Conservation (phyloP, 2,888 invertebrate species). For the Agrochola lychnidis region DNA sequence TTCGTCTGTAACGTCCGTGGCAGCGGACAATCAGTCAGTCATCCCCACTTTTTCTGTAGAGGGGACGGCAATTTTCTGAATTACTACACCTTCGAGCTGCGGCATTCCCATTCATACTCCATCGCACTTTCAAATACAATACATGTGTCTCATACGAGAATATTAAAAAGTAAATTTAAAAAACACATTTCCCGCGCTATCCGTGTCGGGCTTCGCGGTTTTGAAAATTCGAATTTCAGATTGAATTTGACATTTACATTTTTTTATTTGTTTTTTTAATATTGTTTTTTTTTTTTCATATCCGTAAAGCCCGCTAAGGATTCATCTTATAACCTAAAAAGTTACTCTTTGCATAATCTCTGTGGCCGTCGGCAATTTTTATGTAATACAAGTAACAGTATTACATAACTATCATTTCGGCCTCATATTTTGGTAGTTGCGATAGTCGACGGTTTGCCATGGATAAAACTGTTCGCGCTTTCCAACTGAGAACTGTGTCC, state of each 20-base stretch:
- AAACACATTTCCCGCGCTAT: slow-evolving; percentile 43
- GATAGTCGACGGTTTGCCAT: slow-evolving; percentile 82
- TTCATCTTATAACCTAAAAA: slow-evolving; percentile 78
- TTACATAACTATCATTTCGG: slow-evolving; percentile 85
- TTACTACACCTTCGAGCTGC: slow-evolving; percentile 54
- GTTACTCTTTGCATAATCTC: slow-evolving; percentile 70
- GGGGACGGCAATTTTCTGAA: slow-evolving; percentile 66
- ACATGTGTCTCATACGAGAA: slow-evolving; percentile 36
- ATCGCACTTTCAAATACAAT: slow-evolving; percentile 58
- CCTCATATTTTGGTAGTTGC: slow-evolving; percentile 87
- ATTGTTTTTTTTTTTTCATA: slow-evolving; percentile 3
- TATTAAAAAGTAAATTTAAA: slow-evolving; percentile 50
- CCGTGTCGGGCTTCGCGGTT: slow-evolving; percentile 25
- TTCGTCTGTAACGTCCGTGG: slow-evolving; percentile 18
- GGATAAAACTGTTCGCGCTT: slow-evolving; percentile 75
- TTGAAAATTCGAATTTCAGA: slow-evolving; percentile 40
- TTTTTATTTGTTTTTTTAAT: slow-evolving; percentile 20
- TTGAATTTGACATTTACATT: slow-evolving; percentile 5
- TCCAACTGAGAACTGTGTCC: slow-evolving; percentile 72
- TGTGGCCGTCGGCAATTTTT: slow-evolving; percentile 85
- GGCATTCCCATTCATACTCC: slow-evolving; percentile 58
- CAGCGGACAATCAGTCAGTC: slow-evolving; percentile 20
- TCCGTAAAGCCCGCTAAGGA: slow-evolving; percentile 66
- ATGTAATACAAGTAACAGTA: slow-evolving; percentile 88
- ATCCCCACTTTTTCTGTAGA: slow-evolving; percentile 63